phyloP scores from a whole-genome alignment of 2,888 invertebrate genomes.

The Perizoma flavofasciatum region DNA sequence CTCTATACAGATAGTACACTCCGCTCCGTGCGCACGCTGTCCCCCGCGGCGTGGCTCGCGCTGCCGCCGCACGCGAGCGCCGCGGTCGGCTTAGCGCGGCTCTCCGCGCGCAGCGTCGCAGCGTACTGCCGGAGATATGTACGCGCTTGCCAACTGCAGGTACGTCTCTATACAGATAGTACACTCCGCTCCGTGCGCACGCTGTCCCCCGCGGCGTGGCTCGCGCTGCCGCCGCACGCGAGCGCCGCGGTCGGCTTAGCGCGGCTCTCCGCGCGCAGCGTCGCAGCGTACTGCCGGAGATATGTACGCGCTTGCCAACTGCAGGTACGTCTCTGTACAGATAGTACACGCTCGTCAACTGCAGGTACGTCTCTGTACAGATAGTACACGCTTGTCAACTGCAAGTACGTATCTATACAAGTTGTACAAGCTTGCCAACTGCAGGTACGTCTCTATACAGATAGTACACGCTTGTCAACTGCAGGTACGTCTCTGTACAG shows the following conservation, averaged over 20 bases:
- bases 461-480: constrained; percentile 89
- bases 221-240: constrained; percentile 86
- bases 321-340: constrained; percentile 71
- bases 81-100: constrained; percentile 70
- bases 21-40: constrained; percentile 90
- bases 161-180: constrained; percentile 42
- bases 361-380: constrained; percentile 71
- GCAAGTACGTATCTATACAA: constrained; percentile 58
- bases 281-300: constrained; percentile 89
- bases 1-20: no score
- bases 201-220: constrained; percentile 92
- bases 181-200: constrained; percentile 90
- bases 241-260: constrained; percentile 46
- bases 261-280: constrained; percentile 87
- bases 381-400: constrained; percentile 89
- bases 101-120: constrained; percentile 88
- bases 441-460: constrained; percentile 71
- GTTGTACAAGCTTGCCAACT: constrained; percentile 86
- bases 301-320: constrained; percentile 89
- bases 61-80: constrained; percentile 76
- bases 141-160: constrained; percentile 84
- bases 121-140: constrained; percentile 91
- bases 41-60: constrained; percentile 93
- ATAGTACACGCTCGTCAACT: constrained; percentile 89
- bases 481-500: constrained; percentile 58